Evolutionary conservation across 2,797 vertebrate genomes (phyloP).

Genomic region (Neostethus bicornis): DNA sequence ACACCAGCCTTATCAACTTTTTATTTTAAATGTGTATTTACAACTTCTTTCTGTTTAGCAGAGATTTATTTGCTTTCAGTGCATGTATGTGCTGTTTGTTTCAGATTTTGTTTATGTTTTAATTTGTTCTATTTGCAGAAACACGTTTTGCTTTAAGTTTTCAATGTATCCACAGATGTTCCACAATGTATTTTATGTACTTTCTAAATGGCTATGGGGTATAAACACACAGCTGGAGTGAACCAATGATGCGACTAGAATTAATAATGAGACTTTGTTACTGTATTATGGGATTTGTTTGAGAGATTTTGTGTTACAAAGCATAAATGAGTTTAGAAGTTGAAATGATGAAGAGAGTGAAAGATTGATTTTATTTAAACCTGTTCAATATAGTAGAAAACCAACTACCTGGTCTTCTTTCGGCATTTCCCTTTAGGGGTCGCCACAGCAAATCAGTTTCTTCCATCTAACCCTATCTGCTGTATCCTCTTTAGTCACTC

Average conservation of each 20-base stretch:
- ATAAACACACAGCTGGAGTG: not conserved
- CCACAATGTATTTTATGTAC: not conserved
- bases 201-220: not conserved
- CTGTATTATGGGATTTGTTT: no score
- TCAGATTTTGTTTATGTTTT: conserved; percentile 8
- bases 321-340: no score
- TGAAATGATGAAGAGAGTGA: no score
- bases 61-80: not conserved
- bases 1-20: not conserved
- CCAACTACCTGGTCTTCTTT: no score
- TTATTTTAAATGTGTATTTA: not conserved
- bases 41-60: not conserved
- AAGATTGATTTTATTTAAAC: no score
- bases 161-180: conserved; percentile 2
- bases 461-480: no score
- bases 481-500: no score
- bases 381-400: no score
- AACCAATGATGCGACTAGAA: not conserved
- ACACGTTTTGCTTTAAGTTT: not conserved
- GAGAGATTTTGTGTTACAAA: no score
- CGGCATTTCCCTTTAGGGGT: no score
- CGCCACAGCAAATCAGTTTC: no score
- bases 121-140: not conserved
- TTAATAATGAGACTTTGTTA: no score
- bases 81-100: conserved; percentile 5